Conservation (phyloP, 2,888 invertebrate genomes). For the Chirona hameri region DNA sequence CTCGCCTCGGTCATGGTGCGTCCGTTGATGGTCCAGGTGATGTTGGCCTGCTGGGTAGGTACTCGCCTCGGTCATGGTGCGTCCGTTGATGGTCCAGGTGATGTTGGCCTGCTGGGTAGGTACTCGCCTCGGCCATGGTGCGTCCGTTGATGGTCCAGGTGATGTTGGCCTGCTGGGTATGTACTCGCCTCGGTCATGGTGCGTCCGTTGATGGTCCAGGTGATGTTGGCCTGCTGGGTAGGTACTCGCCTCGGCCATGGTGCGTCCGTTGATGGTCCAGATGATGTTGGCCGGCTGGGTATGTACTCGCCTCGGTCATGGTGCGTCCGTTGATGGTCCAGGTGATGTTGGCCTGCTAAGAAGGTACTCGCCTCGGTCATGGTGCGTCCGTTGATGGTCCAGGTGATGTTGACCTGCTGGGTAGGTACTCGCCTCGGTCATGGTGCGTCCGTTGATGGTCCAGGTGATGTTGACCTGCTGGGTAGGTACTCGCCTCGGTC, state of each 20-base stretch:
- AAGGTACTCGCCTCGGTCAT: not conserved
- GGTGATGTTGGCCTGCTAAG: slow-evolving; percentile 29
- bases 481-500: not conserved
- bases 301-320: not conserved
- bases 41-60: slow-evolving; percentile 27
- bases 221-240: slow-evolving; percentile 31
- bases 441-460: slow-evolving; percentile 5
- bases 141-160: slow-evolving; percentile 30
- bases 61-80: not conserved
- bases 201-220: slow-evolving; percentile 29
- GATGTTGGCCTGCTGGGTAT: slow-evolving; percentile 29
- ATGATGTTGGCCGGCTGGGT: slow-evolving; percentile 31
- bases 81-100: slow-evolving; percentile 30
- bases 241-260: not conserved
- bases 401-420: slow-evolving; percentile 32
- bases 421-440: not conserved
- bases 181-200: not conserved
- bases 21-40: slow-evolving; percentile 31
- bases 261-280: slow-evolving; percentile 28
- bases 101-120: slow-evolving; percentile 29
- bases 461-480: slow-evolving; percentile 33
- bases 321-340: slow-evolving; percentile 28
- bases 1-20: not conserved
- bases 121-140: not conserved
- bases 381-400: slow-evolving; percentile 23